Conservation (phyloP, 2,113 vertebrate species). For the Campylomormyrus tamandua region DNA sequence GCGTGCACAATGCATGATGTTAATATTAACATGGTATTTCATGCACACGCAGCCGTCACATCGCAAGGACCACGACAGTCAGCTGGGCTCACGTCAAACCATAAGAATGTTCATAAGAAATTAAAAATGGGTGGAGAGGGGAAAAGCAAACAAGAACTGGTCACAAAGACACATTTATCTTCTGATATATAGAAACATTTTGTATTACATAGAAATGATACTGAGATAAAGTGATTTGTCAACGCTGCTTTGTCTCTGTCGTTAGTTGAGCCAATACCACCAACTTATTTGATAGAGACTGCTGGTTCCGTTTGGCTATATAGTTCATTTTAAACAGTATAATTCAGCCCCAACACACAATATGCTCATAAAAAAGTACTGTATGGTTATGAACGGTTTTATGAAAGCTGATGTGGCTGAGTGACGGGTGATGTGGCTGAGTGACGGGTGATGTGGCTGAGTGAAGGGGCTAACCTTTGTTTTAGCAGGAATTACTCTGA, state of each 20-base stretch:
- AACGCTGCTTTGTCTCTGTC: background rate
- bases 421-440: too few relatives aligned
- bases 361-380: background rate
- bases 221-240: background rate
- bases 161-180: background rate
- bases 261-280: background rate
- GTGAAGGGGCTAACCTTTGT: background rate
- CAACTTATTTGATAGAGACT: background rate
- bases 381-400: background rate
- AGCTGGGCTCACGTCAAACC: background rate
- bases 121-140: background rate
- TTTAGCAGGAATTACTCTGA: background rate
- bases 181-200: background rate
- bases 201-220: background rate
- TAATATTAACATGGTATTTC: background rate
- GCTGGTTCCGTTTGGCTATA: background rate
- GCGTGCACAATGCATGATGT: background rate
- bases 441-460: too few relatives aligned
- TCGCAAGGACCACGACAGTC: background rate
- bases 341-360: background rate
- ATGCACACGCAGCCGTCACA: background rate
- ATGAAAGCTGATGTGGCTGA: background rate
- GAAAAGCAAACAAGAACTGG: background rate
- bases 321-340: background rate
- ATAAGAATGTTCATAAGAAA: background rate